Percentiles rank a stretch among this genome's conserved stretches.
phyloP scores from a whole-genome alignment of 2,888 invertebrate species.

The Antheraea assamensis region DNA sequence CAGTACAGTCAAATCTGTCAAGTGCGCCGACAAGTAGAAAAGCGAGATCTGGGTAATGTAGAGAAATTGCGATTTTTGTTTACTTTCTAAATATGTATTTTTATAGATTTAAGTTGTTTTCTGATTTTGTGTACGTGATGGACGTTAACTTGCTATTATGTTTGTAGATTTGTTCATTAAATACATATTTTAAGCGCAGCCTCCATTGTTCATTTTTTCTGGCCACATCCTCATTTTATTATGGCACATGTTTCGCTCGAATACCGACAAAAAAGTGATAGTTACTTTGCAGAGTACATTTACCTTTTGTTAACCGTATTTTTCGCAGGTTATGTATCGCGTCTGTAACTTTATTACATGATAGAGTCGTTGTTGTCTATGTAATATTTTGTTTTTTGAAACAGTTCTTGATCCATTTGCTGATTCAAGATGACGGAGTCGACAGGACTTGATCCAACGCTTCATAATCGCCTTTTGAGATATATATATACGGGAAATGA shows the following conservation, averaged over 20 bases:
- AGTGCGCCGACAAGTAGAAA: conserved; percentile 32
- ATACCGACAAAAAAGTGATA: conserved; percentile 69
- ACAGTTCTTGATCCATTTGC: conserved; percentile 28
- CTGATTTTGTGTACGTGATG: neutral
- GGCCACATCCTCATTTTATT: conserved; percentile 80
- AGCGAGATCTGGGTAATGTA: conserved; percentile 38
- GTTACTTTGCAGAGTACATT: conserved; percentile 56
- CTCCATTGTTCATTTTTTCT: conserved; percentile 77
- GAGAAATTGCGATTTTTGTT: conserved; percentile 19
- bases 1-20: conserved; percentile 31
- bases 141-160: neutral
- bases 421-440: conserved; percentile 53
- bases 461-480: conserved; percentile 68
- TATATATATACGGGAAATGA: conserved; percentile 80
- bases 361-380: conserved; percentile 34
- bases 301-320: conserved; percentile 51
- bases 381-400: conserved; percentile 38
- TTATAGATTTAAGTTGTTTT: neutral
- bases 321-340: conserved; percentile 48
- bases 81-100: conserved; percentile 8
- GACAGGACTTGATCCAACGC: conserved; percentile 50
- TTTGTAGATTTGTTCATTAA: neutral
- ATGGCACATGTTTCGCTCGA: conserved; percentile 76
- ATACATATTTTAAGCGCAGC: conserved; percentile 35
- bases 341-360: conserved; percentile 33